These are phyloP conservation scores for Xanthia icteritia DNA, from an alignment of 2,888 invertebrate species.

Conservation along the genomic window DNA sequence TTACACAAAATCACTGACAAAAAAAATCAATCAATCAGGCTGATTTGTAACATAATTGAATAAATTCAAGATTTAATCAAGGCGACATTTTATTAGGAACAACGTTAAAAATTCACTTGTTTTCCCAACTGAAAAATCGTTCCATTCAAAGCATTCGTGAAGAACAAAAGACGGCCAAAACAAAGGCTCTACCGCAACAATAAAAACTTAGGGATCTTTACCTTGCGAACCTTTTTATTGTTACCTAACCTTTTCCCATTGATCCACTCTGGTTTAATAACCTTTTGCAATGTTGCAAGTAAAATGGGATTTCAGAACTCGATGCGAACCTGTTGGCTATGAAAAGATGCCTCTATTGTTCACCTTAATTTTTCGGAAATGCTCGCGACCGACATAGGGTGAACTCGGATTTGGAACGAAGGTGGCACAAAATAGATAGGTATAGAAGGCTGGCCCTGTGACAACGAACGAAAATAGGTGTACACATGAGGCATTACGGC, in stretches of 20 bases:
- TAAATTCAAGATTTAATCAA: conserved; percentile 56
- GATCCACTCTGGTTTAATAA: conserved; percentile 84
- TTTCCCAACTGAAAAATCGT: conserved; percentile 82
- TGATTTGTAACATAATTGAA: conserved; percentile 46
- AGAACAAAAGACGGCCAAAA: conserved; percentile 79
- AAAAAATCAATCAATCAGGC: conserved; percentile 39
- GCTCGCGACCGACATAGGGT: not conserved
- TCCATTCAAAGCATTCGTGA: conserved; percentile 78
- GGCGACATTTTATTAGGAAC: conserved; percentile 61
- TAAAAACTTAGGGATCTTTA: conserved; percentile 79
- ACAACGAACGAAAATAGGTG: not conserved
- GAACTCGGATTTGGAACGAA: conserved; percentile 4
- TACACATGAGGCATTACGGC: not conserved
- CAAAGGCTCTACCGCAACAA: conserved; percentile 78
- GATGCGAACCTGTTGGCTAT: conserved; percentile 52
- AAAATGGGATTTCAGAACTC: conserved; percentile 73
- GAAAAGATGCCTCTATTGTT: conserved; percentile 53
- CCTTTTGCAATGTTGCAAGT: conserved; percentile 74
- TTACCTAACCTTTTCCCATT: conserved; percentile 84
- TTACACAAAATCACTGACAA: conserved; percentile 20
- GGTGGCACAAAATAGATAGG: too few relatives aligned
- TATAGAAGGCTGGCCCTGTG: not conserved
- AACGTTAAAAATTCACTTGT: conserved; percentile 73
- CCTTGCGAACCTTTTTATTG: conserved; percentile 82
- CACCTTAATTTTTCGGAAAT: conserved; percentile 48